Base-by-base conservation (phyloP, 2,113 vertebrate genomes). In the Noctilio leporinus region DNA sequence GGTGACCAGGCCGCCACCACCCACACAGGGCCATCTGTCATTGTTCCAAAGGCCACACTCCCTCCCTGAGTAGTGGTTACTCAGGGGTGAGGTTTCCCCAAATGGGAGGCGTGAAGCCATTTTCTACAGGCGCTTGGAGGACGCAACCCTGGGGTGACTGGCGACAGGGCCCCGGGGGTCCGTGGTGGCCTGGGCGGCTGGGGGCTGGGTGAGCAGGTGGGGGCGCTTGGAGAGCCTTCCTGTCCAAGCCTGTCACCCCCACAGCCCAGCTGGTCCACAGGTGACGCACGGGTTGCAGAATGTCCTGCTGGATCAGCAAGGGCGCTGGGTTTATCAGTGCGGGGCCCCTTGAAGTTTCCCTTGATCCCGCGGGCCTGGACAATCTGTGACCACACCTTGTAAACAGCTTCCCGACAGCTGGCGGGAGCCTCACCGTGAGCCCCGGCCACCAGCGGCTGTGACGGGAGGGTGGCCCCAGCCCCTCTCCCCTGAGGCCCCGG, bases 361-460 rank as follows among this genome's bases (percentile, higher is more conserved):
- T 49, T 9, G 49, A 30, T 40, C 30, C 86, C 0, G 0, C 49
- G 77, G 15, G 82, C 87, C n/a, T 12, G n/a, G 72, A 35, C 22
- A 5, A n/a, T n/a, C n/a, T n/a, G 81, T 55, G 76, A 16, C n/a
- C n/a, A 11, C 7, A n/a, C 55, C 40, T 69, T 35, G 38, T 75
- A 40, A 17, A 47, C 65, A 89, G 57, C 86, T 51, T 38, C 22
- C n/a, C 17, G 4, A 28, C 91, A 93, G 94, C 93, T 90, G 85
- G 57, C 64, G 10, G 35, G 1, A 22, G 75, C n/a, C n/a, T 47
- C 8, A 0, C 15, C 0, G 86, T 86, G 67, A 80, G 67, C 67
- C 62, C 4, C 0, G 2, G 45, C 75, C 1, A 2, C 91, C 88
- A 73, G 80, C 91, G 49, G 75, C 85, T 1, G n/a, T 0, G 5